A percentile compares a stretch with the other conserved stretches of the same genome.
phyloP scores from a whole-genome alignment of 2,888 invertebrate genomes.

The Drosophila ochracea region DNA sequence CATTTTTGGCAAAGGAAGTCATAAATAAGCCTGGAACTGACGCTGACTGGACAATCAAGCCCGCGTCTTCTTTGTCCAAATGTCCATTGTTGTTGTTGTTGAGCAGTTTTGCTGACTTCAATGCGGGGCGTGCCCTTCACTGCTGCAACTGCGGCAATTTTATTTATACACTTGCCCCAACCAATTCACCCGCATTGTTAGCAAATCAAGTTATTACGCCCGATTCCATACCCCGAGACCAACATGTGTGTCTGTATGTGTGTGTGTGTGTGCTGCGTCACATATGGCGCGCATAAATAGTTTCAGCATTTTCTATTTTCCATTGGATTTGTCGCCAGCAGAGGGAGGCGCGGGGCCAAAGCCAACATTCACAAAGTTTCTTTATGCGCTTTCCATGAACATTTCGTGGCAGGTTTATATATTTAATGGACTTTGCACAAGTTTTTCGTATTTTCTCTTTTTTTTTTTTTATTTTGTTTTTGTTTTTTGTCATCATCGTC shows the following conservation, averaged over 20 bases:
- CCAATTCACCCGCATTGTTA: conserved; percentile 69
- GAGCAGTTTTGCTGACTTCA: conserved; percentile 47
- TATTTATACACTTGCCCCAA: conserved; percentile 14
- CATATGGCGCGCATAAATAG: conserved; percentile 79
- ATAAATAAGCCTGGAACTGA: conserved; percentile 71
- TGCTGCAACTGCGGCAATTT: conserved; percentile 72
- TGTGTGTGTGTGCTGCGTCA: conserved; percentile 58
- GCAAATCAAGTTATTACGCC: conserved; percentile 78
- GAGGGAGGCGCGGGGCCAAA: conserved; percentile 16
- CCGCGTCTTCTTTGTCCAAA: conserved; percentile 54
- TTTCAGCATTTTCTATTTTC: conserved; percentile 69
- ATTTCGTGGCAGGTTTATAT: conserved; percentile 82
- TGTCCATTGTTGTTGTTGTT: conserved; percentile 23
- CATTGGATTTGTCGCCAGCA: conserved; percentile 63
- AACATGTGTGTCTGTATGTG: conserved; percentile 21
- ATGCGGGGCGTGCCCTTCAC: conserved; percentile 56
- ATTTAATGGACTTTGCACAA: conserved; percentile 83
- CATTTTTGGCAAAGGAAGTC: conserved; percentile 73
- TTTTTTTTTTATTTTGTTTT: conserved; percentile 2
- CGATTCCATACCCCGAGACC: conserved; percentile 10
- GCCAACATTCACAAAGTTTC: conserved; percentile 68
- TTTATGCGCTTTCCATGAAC: conserved; percentile 82
- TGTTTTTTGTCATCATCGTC: conserved; percentile 13
- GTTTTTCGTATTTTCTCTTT: conserved; percentile 47
- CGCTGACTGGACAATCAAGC: conserved; percentile 73